Conservation (phyloP, 2,797 vertebrate genomes). For the Heteromormyrus szaboi region DNA sequence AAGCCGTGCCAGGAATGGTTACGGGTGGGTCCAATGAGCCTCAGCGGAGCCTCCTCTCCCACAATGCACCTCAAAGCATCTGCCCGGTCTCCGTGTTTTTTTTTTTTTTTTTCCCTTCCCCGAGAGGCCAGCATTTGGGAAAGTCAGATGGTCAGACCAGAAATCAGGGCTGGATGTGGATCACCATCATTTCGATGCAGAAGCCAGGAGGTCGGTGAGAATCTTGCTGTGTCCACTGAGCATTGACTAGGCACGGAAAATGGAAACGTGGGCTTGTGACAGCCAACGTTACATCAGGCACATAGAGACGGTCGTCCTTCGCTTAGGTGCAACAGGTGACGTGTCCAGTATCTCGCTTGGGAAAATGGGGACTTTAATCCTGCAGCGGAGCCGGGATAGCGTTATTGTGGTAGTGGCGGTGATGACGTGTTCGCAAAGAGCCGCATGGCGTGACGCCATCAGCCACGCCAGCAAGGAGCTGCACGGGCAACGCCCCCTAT, state of each 20-base stretch:
- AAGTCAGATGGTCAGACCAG: neutral
- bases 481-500: neutral
- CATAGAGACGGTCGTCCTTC: neutral
- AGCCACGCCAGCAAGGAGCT: neutral
- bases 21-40: neutral
- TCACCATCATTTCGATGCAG: neutral
- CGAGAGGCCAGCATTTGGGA: neutral
- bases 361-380: constrained; percentile 14
- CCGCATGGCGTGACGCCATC: neutral
- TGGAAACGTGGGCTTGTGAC: neutral
- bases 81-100: neutral
- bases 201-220: neutral
- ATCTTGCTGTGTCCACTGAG: neutral
- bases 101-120: neutral
- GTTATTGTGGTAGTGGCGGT: constrained; percentile 30
- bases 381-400: neutral
- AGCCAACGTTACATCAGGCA: neutral
- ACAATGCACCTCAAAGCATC: neutral
- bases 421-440: neutral
- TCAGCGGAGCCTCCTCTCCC: neutral
- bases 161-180: neutral
- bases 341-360: neutral
- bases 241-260: neutral
- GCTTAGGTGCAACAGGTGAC: neutral
- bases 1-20: neutral